These are phyloP conservation scores for Standfussiana lucernea DNA, from an alignment of 2,888 invertebrate species.

Conservation along the genomic window DNA sequence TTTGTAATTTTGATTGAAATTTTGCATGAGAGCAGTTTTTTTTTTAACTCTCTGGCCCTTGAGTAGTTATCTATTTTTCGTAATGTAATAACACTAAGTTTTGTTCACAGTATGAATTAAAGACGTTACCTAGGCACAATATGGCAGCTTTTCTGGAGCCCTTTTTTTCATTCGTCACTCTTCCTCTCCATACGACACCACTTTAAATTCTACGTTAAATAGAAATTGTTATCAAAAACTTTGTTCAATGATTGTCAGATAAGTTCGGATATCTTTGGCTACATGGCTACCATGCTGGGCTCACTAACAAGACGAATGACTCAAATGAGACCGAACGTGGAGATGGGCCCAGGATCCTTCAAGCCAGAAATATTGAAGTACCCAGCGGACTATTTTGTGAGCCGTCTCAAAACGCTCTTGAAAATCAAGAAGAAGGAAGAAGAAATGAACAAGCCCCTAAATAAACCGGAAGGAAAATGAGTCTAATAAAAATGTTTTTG, in stretches of 20 bases:
- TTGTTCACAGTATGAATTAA: no score
- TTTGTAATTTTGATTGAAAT: no score
- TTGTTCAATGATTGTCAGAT: slow-evolving; percentile 20
- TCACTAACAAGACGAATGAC: slow-evolving; percentile 3
- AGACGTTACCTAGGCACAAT: no score
- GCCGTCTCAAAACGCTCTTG: slow-evolving; percentile 71
- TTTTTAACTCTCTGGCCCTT: not conserved
- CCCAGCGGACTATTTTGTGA: slow-evolving; percentile 63
- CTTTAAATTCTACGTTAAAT: not conserved
- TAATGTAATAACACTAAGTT: not conserved
- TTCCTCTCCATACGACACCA: not conserved
- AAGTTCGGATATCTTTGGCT: not conserved
- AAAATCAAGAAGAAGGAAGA: slow-evolving; percentile 69
- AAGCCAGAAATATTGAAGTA: slow-evolving; percentile 69
- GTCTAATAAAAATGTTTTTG: not conserved
- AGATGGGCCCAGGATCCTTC: slow-evolving; percentile 73
- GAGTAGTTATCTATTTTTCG: not conserved
- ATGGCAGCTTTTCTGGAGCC: no score
- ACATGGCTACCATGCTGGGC: not conserved
- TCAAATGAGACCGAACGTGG: slow-evolving; percentile 62
- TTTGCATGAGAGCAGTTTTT: no score
- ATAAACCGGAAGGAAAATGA: not conserved
- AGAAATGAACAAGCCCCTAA: slow-evolving; percentile 17
- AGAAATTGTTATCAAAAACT: not conserved
- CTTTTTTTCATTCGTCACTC: not conserved